Percentiles rank a stretch among this genome's conserved stretches.
Conservation (phyloP, 1,140 invertebrate genomes). For the Drosophila lowei region DNA sequence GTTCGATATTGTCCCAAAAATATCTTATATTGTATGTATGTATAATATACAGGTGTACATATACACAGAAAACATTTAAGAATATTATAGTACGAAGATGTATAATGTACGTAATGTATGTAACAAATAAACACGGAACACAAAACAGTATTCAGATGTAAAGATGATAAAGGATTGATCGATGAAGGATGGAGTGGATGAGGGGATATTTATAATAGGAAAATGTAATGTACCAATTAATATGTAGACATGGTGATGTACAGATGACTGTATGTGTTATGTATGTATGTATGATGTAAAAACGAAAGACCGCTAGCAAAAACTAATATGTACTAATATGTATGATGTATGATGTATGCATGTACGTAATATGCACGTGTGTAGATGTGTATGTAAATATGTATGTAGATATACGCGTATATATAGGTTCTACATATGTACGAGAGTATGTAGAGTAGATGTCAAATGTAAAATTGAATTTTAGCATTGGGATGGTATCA, state of each 20-base stretch:
- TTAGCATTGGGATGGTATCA: too few relatives aligned
- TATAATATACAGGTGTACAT: slow-evolving; percentile 12
- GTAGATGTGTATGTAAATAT: not conserved
- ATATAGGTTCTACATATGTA: slow-evolving; percentile 1
- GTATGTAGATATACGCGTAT: too few relatives aligned
- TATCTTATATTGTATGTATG: not conserved
- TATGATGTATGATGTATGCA: slow-evolving; percentile 36
- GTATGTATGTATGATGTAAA: not conserved
- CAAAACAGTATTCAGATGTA: not conserved
- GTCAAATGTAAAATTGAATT: slow-evolving; percentile 16
- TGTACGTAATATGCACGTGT: slow-evolving; percentile 18
- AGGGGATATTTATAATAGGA: too few relatives aligned
- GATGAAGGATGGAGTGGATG: too few relatives aligned
- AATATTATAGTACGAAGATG: too few relatives aligned
- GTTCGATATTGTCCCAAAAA: too few relatives aligned
- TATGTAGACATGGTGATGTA: slow-evolving; percentile 20
- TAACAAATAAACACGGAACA: not conserved
- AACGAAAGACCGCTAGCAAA: too few relatives aligned
- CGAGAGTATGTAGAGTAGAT: slow-evolving; percentile 9
- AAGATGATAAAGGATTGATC: too few relatives aligned
- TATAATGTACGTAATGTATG: not conserved
- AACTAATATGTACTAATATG: too few relatives aligned
- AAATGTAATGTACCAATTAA: too few relatives aligned
- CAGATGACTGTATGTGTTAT: not conserved
- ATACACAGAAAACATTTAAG: not conserved